phyloP scores from a whole-genome alignment of 2,888 invertebrate genomes.

The Acronicta leporina region DNA sequence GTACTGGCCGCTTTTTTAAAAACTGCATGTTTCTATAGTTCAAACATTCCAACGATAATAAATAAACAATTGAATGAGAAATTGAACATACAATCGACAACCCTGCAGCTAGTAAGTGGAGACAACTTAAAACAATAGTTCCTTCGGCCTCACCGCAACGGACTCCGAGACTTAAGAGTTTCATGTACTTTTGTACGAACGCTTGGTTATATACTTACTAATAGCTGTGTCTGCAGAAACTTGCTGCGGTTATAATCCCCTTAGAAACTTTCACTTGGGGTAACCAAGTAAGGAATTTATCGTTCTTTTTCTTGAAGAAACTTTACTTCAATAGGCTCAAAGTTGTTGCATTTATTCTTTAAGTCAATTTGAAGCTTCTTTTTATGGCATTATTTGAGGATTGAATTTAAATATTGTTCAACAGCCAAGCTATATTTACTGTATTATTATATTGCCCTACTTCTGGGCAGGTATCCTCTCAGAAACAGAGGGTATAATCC shows the following conservation, averaged over 20 bases:
- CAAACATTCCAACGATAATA: conserved; percentile 10
- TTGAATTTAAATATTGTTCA: no score
- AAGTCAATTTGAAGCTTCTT: no score
- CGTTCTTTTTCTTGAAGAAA: conserved; percentile 33
- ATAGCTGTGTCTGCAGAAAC: conserved; percentile 38
- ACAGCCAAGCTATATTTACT: no score
- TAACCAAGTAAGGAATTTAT: conserved; percentile 48
- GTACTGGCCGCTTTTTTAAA: no score
- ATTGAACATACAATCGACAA: conserved; percentile 10
- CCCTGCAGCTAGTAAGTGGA: conserved; percentile 34
- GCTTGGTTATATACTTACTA: conserved; percentile 48
- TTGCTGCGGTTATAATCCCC: conserved; percentile 49
- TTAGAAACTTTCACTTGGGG: conserved; percentile 32
- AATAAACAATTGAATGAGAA: conserved; percentile 9
- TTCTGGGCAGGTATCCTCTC: no score
- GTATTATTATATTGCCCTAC: no score
- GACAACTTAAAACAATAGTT: conserved; percentile 56
- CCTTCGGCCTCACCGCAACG: conserved; percentile 37
- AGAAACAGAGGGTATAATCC: no score
- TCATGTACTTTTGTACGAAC: conserved; percentile 37
- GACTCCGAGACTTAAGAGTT: conserved; percentile 46
- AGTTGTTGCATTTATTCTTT: conserved; percentile 20
- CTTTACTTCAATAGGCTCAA: conserved; percentile 21
- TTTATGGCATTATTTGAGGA: no score
- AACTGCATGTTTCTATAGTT: background rate